Conservation (phyloP, 2,888 invertebrate genomes). For the Hemaris fuciformis region DNA sequence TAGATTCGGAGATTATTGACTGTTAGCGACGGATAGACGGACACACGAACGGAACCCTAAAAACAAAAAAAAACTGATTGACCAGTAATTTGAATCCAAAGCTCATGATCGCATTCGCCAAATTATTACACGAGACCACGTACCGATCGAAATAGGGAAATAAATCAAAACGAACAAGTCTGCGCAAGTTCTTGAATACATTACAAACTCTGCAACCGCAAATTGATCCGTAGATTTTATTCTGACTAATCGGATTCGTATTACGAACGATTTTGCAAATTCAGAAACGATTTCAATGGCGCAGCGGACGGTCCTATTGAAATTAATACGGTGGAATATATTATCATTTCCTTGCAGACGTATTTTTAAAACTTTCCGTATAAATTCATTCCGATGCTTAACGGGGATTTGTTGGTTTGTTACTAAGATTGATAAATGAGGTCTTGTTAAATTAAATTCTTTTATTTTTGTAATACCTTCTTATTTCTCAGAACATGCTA, state of each 20-base stretch:
- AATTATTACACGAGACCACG: conserved; percentile 11
- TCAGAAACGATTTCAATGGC: conserved; percentile 48
- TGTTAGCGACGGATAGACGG: too few relatives aligned
- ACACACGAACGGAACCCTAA: too few relatives aligned
- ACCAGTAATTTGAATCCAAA: too few relatives aligned
- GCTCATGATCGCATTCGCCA: not conserved
- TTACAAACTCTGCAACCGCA: conserved; percentile 44
- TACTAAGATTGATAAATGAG: not conserved
- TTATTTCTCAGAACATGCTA: not conserved
- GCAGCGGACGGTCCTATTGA: conserved; percentile 39
- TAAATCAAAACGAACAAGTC: conserved; percentile 23
- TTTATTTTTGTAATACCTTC: not conserved
- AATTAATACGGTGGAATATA: conserved; percentile 55
- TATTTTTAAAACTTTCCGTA: conserved; percentile 21
- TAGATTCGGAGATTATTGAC: too few relatives aligned
- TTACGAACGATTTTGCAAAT: conserved; percentile 54
- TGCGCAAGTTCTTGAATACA: conserved; percentile 51
- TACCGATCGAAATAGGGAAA: conserved; percentile 16
- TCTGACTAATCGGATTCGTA: conserved; percentile 56
- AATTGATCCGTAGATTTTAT: conserved; percentile 54
- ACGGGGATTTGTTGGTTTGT: not conserved
- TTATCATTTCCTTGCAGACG: conserved; percentile 38
- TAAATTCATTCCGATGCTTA: conserved; percentile 19
- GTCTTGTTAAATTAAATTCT: not conserved
- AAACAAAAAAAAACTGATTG: too few relatives aligned